Evolutionary conservation across 2,888 invertebrate species (phyloP).

Genomic region (Sericinus montela): DNA sequence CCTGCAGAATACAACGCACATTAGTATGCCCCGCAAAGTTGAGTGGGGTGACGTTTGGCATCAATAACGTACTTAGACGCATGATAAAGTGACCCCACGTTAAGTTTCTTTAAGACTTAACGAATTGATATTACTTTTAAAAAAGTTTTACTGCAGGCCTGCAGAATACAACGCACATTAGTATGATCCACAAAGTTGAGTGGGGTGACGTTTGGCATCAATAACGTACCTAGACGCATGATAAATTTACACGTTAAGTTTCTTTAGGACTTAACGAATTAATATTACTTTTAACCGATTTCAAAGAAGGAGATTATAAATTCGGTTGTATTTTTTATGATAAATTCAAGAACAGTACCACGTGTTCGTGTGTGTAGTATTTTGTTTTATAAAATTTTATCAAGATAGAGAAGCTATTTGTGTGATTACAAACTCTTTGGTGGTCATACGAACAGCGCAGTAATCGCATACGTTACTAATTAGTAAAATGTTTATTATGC

Average conservation of each 20-base stretch:
- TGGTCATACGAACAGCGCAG: too few relatives aligned
- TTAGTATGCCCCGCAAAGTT: slow-evolving; percentile 37
- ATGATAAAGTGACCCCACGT: neutral
- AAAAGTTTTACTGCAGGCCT: slow-evolving; percentile 9
- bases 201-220: slow-evolving; percentile 52
- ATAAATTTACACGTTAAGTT: neutral
- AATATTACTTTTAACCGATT: neutral
- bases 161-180: slow-evolving; percentile 26
- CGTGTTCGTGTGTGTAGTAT: too few relatives aligned
- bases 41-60: slow-evolving; percentile 49
- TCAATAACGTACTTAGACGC: slow-evolving; percentile 32
- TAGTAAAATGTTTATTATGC: too few relatives aligned
- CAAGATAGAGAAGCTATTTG: too few relatives aligned
- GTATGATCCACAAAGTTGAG: slow-evolving; percentile 35
- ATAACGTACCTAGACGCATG: slow-evolving; percentile 25
- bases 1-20: slow-evolving; percentile 22
- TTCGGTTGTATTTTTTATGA: too few relatives aligned
- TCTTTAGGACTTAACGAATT: neutral
- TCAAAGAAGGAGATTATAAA: too few relatives aligned
- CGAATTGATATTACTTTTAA: neutral
- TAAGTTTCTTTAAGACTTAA: neutral
- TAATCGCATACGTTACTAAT: too few relatives aligned
- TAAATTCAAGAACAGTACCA: too few relatives aligned
- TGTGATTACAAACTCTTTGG: too few relatives aligned
- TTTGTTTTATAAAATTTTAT: too few relatives aligned